These are phyloP conservation scores for Pecten maximus DNA, from an alignment of 2,888 invertebrate species.

Conservation along the genomic window DNA sequence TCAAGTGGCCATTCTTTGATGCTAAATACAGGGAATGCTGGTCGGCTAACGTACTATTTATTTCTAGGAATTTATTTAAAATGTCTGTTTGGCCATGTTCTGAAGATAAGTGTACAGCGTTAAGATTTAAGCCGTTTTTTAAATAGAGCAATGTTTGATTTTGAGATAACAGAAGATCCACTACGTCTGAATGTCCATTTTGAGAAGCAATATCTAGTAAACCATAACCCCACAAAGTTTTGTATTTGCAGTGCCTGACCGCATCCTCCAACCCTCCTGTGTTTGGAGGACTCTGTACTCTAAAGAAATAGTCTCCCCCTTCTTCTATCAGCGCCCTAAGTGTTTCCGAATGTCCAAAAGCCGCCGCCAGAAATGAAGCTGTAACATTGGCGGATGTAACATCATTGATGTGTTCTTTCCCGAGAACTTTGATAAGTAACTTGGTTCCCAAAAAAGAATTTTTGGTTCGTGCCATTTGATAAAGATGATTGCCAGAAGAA, in stretches of 20 bases:
- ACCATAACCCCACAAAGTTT: background rate
- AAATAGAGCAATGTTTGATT: background rate
- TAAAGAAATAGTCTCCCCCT: background rate
- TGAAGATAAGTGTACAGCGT: background rate
- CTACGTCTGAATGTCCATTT: background rate
- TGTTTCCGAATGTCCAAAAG: background rate
- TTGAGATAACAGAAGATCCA: background rate
- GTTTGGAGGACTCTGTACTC: background rate
- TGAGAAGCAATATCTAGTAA: conserved; percentile 8
- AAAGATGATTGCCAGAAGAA: background rate
- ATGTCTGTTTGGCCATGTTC: background rate
- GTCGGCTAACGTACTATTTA: background rate
- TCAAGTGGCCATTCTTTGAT: background rate
- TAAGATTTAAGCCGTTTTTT: background rate
- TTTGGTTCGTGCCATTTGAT: background rate
- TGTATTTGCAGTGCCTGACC: background rate
- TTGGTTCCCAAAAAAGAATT: background rate
- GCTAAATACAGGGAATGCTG: background rate
- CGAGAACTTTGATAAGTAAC: background rate
- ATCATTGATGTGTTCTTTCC: background rate
- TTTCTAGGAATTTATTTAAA: background rate
- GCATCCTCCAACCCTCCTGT: background rate
- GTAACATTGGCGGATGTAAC: background rate
- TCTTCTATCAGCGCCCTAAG: background rate
- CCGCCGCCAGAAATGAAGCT: background rate